Evolutionary conservation across 2,888 invertebrate species (phyloP).

Genomic region (Plagiodera versicolora): DNA sequence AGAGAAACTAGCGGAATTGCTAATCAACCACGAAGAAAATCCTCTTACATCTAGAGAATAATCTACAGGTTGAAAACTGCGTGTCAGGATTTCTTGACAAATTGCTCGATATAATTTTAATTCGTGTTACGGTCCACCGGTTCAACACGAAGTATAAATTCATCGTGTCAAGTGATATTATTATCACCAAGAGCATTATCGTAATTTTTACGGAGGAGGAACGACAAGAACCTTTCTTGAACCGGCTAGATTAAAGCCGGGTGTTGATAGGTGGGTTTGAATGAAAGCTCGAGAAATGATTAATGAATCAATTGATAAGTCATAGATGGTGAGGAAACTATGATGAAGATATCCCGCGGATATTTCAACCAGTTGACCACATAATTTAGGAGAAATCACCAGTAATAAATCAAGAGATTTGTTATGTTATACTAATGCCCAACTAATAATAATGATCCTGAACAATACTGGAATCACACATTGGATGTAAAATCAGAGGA

Average conservation of each 20-base stretch:
- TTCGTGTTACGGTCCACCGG: conserved; percentile 20
- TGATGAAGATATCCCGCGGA: background rate
- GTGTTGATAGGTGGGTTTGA: conserved; percentile 17
- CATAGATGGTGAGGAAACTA: background rate
- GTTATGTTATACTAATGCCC: no score
- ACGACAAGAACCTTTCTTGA: conserved; percentile 24
- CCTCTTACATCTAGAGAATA: conserved; percentile 3
- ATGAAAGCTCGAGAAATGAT: background rate
- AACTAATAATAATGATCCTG: no score
- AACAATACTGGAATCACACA: no score
- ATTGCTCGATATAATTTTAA: conserved; percentile 27
- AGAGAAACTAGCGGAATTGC: background rate
- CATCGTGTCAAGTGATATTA: conserved; percentile 22
- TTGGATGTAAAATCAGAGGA: no score
- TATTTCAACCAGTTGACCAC: background rate
- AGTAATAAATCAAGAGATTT: no score
- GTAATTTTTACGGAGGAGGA: conserved; percentile 8
- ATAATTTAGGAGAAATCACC: no score
- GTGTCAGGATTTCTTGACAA: conserved; percentile 25
- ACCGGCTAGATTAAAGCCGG: conserved; percentile 31
- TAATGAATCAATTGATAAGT: background rate
- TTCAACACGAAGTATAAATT: conserved; percentile 23
- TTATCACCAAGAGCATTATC: conserved; percentile 20
- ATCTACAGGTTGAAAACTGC: conserved; percentile 9
- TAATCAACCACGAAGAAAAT: background rate